Conservation (phyloP, 1,140 invertebrate genomes). For the silkworm (Bombyx mori) region ASM3026992v2 NC_085112.1:7607501-7608000, state of each 20-base stretch:
- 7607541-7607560: background rate
- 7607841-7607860: conserved; percentile 61
- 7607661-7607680: conserved; percentile 43
- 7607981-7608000: too few relatives aligned
- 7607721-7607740: conserved; percentile 62
- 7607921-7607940: conserved; percentile 40
- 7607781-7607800: conserved; percentile 47
- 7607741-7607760: conserved; percentile 66
- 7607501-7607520: conserved; percentile 12
- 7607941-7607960: background rate
- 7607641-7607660: background rate
- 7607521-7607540: conserved; percentile 2
- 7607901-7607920: conserved; percentile 36
- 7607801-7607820: conserved; percentile 51
- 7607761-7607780: conserved; percentile 54
- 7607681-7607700: conserved; percentile 43
- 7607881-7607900: conserved; percentile 30
- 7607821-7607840: conserved; percentile 62
- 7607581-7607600: too few relatives aligned
- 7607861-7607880: conserved; percentile 46
- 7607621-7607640: too few relatives aligned
- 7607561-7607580: too few relatives aligned
- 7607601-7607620: too few relatives aligned
- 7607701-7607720: conserved; percentile 44
- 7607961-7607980: too few relatives aligned